These are phyloP conservation scores for Heloderma charlesbogerti DNA, from an alignment of 2,113 vertebrate species.

Conservation along the genomic window DNA sequence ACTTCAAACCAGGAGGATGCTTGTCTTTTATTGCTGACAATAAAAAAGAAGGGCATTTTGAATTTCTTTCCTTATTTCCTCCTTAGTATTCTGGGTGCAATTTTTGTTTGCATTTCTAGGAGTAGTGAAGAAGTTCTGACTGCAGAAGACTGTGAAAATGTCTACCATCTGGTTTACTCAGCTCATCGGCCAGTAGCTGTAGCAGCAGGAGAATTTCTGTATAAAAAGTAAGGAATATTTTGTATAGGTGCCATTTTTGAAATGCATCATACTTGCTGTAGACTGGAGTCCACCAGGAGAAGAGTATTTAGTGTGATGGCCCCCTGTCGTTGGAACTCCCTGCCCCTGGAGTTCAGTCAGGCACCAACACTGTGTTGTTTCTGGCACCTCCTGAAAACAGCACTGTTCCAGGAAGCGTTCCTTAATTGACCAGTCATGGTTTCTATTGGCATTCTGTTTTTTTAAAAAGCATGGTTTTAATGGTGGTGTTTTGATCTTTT, in stretches of 20 bases:
- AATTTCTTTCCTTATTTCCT: background rate
- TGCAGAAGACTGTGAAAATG: constrained; percentile 98
- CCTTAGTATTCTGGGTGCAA: constrained; percentile 5
- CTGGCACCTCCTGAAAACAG: too few relatives aligned
- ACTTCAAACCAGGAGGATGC: background rate
- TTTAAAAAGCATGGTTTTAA: too few relatives aligned
- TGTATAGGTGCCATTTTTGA: constrained; percentile 14
- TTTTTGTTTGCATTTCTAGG: constrained; percentile 75
- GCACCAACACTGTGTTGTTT: too few relatives aligned
- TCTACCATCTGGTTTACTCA: constrained; percentile 98
- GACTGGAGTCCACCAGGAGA: too few relatives aligned
- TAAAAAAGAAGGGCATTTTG: background rate
- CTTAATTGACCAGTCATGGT: too few relatives aligned
- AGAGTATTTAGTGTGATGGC: too few relatives aligned
- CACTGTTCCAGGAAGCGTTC: too few relatives aligned
- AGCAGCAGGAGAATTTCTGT: constrained; percentile 98
- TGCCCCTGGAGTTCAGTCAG: too few relatives aligned
- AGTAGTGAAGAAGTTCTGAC: constrained; percentile 98
- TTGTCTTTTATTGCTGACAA: background rate
- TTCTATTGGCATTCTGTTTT: too few relatives aligned
- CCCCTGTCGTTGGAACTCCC: too few relatives aligned
- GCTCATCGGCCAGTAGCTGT: constrained; percentile 96
- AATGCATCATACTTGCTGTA: background rate
- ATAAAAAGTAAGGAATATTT: constrained; percentile 90
- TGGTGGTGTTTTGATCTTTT: too few relatives aligned